Conservation (phyloP, 2,113 vertebrate genomes). For the Oostethus manadensis region DNA sequence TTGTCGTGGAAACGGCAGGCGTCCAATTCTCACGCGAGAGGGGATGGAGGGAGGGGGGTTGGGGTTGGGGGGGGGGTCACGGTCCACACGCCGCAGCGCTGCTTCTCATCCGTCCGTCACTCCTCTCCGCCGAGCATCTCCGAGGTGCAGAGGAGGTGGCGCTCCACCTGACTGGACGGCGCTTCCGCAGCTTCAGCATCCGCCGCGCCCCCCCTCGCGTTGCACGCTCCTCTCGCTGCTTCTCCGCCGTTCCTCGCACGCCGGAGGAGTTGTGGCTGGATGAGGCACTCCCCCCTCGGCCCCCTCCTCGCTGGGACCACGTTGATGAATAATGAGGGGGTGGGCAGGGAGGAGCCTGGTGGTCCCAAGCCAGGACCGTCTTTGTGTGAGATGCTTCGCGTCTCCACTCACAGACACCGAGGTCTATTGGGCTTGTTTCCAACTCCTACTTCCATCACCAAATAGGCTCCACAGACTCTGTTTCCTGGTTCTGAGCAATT, state of each 20-base stretch:
- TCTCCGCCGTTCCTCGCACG: slow-evolving; percentile 33
- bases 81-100: slow-evolving; percentile 81
- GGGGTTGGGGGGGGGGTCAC: slow-evolving; percentile 72
- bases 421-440: not conserved
- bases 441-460: no score
- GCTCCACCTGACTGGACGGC: slow-evolving; percentile 36
- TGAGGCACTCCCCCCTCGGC: slow-evolving; percentile 86
- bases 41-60: no score
- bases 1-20: slow-evolving; percentile 75
- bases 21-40: slow-evolving; percentile 76
- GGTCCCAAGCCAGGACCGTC: slow-evolving; percentile 27
- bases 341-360: slow-evolving; percentile 61
- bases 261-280: slow-evolving; percentile 85
- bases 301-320: slow-evolving; percentile 82
- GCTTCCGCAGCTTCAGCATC: slow-evolving; percentile 44
- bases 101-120: slow-evolving; percentile 85
- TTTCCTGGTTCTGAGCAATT: no score
- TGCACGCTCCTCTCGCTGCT: slow-evolving; percentile 13
- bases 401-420: no score
- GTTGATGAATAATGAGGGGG: slow-evolving; percentile 89
- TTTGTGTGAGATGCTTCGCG: slow-evolving; percentile 76
- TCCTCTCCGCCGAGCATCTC: slow-evolving; percentile 79
- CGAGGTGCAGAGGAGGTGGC: slow-evolving; percentile 55
- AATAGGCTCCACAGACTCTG: no score
- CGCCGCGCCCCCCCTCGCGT: slow-evolving; percentile 37